Conservation (phyloP, 2,888 invertebrate species). For the Papilio demoleus region DNA sequence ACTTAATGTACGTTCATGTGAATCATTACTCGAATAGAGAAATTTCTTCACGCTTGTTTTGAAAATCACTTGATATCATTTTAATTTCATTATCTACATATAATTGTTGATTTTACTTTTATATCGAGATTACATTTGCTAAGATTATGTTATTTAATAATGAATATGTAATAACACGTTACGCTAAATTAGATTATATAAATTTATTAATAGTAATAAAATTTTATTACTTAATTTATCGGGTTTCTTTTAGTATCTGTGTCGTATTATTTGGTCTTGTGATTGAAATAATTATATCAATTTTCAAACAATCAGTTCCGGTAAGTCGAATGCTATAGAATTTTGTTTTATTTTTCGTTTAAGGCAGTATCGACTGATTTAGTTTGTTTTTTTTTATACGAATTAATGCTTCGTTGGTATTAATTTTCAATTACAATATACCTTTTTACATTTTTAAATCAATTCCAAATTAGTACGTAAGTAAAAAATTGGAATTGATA, state of each 20-base stretch:
- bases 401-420: background rate
- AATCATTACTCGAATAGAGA: conserved; percentile 6
- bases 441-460: no score
- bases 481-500: no score
- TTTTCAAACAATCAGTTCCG: conserved; percentile 56
- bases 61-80: conserved; percentile 2
- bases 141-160: background rate
- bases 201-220: no score
- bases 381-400: background rate
- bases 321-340: conserved; percentile 38
- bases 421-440: no score
- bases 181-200: no score
- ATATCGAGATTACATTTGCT: background rate
- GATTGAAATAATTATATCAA: conserved; percentile 47
- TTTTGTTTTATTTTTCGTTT: conserved; percentile 19
- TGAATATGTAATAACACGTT: no score
- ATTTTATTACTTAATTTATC: background rate
- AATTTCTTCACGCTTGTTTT: conserved; percentile 18
- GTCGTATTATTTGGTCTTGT: conserved; percentile 8
- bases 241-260: background rate
- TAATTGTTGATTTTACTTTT: conserved; percentile 1
- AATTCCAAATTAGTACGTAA: no score
- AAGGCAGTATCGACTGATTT: background rate
- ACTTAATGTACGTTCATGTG: conserved; percentile 4
- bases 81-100: conserved; percentile 7